Conservation (phyloP, 2,888 invertebrate species). For the Macaria notata region DNA sequence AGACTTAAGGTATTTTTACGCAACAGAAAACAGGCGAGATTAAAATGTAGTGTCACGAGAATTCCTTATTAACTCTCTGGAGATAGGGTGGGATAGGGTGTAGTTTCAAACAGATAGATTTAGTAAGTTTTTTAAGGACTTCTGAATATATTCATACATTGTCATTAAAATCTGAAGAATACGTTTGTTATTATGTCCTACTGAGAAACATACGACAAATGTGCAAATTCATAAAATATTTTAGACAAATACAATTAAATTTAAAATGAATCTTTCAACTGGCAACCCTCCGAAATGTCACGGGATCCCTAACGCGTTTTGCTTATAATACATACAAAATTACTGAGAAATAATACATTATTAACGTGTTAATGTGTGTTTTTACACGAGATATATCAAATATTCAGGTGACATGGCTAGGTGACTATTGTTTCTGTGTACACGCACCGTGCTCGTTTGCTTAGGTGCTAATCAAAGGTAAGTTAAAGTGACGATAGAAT, state of each 20-base stretch:
- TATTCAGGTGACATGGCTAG: constrained; percentile 33
- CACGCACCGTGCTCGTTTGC: constrained; percentile 36
- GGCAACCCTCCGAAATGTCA: constrained; percentile 36
- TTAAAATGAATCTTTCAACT: neutral
- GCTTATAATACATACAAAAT: constrained; percentile 53
- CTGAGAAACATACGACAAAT: too few species aligned
- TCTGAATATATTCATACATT: too few species aligned
- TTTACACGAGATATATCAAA: constrained; percentile 45
- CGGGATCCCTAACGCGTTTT: constrained; percentile 52
- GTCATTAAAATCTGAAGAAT: too few species aligned
- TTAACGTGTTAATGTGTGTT: constrained; percentile 47
- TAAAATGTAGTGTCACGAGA: too few species aligned
- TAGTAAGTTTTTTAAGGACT: too few species aligned
- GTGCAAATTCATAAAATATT: too few species aligned
- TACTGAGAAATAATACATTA: constrained; percentile 53
- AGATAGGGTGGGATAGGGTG: too few species aligned
- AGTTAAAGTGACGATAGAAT: constrained; percentile 10
- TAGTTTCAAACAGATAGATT: too few species aligned
- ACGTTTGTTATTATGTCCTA: too few species aligned
- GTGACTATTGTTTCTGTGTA: constrained; percentile 35
- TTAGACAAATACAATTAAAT: too few species aligned
- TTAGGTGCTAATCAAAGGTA: constrained; percentile 25
- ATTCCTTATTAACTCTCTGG: too few species aligned
- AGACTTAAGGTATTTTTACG: neutral
- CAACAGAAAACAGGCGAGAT: too few species aligned